Conservation (phyloP, 2,888 invertebrate genomes). For the Eilema caniola region DNA sequence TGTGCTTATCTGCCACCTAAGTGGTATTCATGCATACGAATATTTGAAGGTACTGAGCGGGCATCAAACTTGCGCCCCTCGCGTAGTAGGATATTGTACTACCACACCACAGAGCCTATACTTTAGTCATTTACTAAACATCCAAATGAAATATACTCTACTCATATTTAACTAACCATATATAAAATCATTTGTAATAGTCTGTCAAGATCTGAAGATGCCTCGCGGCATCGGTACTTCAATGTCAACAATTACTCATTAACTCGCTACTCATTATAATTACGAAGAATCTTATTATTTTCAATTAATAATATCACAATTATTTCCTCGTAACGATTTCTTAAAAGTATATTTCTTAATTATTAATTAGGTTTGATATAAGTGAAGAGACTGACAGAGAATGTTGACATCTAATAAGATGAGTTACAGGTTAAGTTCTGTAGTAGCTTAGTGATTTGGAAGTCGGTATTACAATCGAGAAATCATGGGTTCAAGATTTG, state of each 20-base stretch:
- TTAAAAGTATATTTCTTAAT: not conserved
- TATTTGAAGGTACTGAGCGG: too few species aligned
- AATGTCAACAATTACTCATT: conserved; percentile 11
- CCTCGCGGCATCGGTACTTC: conserved; percentile 7
- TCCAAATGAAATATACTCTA: not conserved
- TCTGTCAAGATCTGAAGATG: not conserved
- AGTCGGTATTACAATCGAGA: too few species aligned
- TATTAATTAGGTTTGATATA: not conserved
- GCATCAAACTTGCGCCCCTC: too few species aligned
- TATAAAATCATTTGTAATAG: not conserved
- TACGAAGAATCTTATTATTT: not conserved
- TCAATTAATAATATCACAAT: not conserved
- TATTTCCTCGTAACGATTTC: conserved; percentile 4
- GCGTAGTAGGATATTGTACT: too few species aligned
- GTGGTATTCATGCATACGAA: too few species aligned
- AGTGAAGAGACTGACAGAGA: not conserved
- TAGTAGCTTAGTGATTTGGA: too few species aligned
- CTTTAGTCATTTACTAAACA: not conserved
- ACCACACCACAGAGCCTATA: too few species aligned
- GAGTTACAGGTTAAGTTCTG: not conserved
- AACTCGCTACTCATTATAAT: too few species aligned
- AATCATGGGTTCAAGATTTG: too few species aligned
- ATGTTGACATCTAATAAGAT: not conserved
- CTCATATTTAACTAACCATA: not conserved
- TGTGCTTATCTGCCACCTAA: too few species aligned